These are phyloP conservation scores for Halichoeres trimaculatus DNA, from an alignment of 2,113 vertebrate genomes.

Conservation along the genomic window DNA sequence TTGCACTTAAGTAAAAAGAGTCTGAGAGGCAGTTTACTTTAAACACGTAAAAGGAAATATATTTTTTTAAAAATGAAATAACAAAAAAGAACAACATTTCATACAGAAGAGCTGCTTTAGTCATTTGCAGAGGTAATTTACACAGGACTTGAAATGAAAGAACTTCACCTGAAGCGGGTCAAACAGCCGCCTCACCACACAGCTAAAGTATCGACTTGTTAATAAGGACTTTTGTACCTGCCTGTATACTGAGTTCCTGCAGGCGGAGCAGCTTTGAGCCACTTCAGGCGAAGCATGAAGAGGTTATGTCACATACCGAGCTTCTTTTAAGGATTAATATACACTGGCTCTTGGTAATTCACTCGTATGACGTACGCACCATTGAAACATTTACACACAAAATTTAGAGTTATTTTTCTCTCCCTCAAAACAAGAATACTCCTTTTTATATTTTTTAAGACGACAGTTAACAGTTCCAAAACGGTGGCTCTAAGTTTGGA, in stretches of 20 bases:
- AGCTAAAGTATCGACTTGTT: background rate
- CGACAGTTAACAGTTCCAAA: constrained; percentile 90
- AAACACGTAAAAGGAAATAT: constrained; percentile 99
- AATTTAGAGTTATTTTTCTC: constrained; percentile 63
- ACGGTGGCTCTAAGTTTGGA: constrained; percentile 73
- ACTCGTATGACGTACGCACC: constrained; percentile 79
- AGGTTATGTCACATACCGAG: constrained; percentile 76
- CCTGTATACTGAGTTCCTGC: background rate
- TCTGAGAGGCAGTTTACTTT: constrained; percentile 80
- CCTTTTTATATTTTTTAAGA: constrained; percentile 64
- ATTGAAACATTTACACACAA: constrained; percentile 82
- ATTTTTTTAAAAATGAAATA: constrained; percentile 95
- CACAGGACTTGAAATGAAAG: constrained; percentile 82
- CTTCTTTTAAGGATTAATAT: constrained; percentile 80
- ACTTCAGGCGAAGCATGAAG: constrained; percentile 64
- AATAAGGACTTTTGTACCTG: background rate
- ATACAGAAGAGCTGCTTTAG: constrained; percentile 90
- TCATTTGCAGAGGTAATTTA: constrained; percentile 95
- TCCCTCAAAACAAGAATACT: constrained; percentile 71
- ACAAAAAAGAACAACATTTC: constrained; percentile 83
- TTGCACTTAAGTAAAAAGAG: background rate
- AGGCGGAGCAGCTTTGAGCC: constrained; percentile 18
- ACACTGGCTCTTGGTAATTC: constrained; percentile 80
- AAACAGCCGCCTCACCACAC: constrained; percentile 32
- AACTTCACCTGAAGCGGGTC: constrained; percentile 63